Evolutionary conservation across 2,888 invertebrate species (phyloP).

Genomic region (Cataglyphis albicans): DNA sequence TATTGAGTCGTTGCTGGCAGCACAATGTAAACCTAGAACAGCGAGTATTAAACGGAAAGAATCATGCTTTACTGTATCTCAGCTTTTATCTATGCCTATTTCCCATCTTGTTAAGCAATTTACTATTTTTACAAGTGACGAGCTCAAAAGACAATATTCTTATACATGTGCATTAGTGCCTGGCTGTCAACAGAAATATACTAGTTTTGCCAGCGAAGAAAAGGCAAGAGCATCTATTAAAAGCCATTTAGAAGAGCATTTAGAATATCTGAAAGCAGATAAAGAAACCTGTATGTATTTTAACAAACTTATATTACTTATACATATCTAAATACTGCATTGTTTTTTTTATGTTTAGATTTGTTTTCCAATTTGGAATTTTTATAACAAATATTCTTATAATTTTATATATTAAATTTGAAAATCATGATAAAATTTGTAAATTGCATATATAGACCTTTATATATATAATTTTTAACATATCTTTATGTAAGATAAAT

Average conservation of each 20-base stretch:
- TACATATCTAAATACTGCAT: background rate
- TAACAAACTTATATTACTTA: slow-evolving; percentile 3
- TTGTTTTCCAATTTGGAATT: background rate
- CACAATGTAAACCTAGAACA: slow-evolving; percentile 70
- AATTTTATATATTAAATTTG: background rate
- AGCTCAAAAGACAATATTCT: slow-evolving; percentile 87
- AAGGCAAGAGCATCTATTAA: slow-evolving; percentile 87
- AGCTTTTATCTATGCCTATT: slow-evolving; percentile 84
- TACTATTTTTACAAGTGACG: slow-evolving; percentile 86
- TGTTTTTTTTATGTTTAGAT: slow-evolving; percentile 46
- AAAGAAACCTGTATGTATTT: slow-evolving; percentile 79
- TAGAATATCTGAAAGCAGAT: slow-evolving; percentile 81
- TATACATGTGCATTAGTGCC: slow-evolving; percentile 87
- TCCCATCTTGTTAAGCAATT: slow-evolving; percentile 87
- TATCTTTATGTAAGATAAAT: background rate
- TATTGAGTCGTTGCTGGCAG: slow-evolving; percentile 62
- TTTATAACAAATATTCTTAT: background rate
- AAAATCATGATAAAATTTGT: background rate
- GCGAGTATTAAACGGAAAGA: slow-evolving; percentile 77
- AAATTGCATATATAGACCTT: background rate
- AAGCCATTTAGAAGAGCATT: slow-evolving; percentile 86
- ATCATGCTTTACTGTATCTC: slow-evolving; percentile 74
- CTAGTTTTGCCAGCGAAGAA: slow-evolving; percentile 88
- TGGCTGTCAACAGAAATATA: slow-evolving; percentile 86
- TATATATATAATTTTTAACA: background rate